Base-by-base conservation (phyloP, 1,140 invertebrate genomes). In the Oedothorax gibbosus region DNA sequence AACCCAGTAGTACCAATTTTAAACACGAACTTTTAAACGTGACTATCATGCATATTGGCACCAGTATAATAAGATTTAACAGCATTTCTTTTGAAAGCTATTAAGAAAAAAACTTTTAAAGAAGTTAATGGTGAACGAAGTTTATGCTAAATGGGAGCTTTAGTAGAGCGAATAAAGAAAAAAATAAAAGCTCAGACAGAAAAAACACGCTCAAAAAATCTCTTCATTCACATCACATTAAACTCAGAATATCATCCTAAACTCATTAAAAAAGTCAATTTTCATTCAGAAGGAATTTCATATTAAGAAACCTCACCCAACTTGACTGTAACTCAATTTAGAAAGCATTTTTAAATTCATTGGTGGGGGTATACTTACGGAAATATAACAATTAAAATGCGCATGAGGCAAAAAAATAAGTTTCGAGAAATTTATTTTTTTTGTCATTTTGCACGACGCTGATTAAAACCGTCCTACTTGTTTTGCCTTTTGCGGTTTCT, bases 191-290 rank as follows among this genome's bases (percentile, higher is more conserved):
- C 9, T 57, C 5, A 11, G 10, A 73, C 9, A 56, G 57, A 57
- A 54, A 15, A 21, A 4, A 11, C 15, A 50, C 50, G 12, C 15
- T 10, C 49, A 73, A 76, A 76, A 76, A 64, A 14, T 60, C 15
- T 76, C 73, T n/a, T 76, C 73, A 76, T 76, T 76, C n/a, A 76
- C 73, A 50, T 62, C 56, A n/a, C 73, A 76, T 76, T 76, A 64
- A 76, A 76, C 57, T 49, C 20, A 76, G 64, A 76, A 76, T 76
- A 62, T 76, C 57, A 76, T 64, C 73, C 64, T 76, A 76, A 76
- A 76, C 73, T 76, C 73, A 76, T 76, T 76, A 76, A 76, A 68
- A 76, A 76, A 76, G 73, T 76, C 35, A 76, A n/a, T 76, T 76
- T 76, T 76, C 73, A 76, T 76, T 35, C 11, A 50, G 73, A 64